phyloP scores from a whole-genome alignment of 1,140 invertebrate genomes.

The Ips typographus region DNA sequence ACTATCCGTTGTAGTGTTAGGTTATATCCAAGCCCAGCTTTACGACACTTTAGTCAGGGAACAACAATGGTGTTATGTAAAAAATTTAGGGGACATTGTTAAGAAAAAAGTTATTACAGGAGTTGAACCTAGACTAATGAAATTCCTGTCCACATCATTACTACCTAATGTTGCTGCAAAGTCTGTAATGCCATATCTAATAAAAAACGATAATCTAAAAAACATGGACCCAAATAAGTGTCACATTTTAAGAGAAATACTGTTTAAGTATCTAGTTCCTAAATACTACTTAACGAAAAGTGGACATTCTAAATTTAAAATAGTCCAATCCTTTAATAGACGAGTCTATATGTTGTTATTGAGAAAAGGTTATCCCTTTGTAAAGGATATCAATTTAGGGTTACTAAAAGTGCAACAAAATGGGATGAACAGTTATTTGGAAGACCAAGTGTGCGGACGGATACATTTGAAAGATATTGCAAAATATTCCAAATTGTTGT shows the following conservation, averaged over 20 bases:
- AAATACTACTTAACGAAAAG: background rate
- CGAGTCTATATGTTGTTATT: background rate
- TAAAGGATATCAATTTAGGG: background rate
- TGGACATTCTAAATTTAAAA: background rate
- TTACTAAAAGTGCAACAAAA: conserved; percentile 1
- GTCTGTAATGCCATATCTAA: background rate
- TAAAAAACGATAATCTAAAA: background rate
- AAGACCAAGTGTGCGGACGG: background rate
- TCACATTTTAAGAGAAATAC: background rate
- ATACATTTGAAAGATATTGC: background rate
- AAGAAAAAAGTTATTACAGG: background rate
- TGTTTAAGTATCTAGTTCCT: conserved; percentile 2
- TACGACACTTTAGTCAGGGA: conserved; percentile 6
- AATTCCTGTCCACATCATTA: background rate
- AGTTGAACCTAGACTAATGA: conserved; percentile 1
- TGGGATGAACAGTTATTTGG: background rate
- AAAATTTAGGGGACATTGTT: conserved; percentile 9
- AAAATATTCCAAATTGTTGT: background rate
- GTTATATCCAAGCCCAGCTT: conserved; percentile 3
- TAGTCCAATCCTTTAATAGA: conserved; percentile 1
- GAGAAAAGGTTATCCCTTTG: conserved; percentile 1
- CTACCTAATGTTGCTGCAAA: background rate
- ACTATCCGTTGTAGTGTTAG: background rate
- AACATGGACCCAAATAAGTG: background rate
- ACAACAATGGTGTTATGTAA: background rate